A percentile compares a stretch with the other conserved stretches of the same genome.
These are phyloP conservation scores for Halcyon badia DNA, from an alignment of 2,797 vertebrate genomes.

Conservation along the genomic window DNA sequence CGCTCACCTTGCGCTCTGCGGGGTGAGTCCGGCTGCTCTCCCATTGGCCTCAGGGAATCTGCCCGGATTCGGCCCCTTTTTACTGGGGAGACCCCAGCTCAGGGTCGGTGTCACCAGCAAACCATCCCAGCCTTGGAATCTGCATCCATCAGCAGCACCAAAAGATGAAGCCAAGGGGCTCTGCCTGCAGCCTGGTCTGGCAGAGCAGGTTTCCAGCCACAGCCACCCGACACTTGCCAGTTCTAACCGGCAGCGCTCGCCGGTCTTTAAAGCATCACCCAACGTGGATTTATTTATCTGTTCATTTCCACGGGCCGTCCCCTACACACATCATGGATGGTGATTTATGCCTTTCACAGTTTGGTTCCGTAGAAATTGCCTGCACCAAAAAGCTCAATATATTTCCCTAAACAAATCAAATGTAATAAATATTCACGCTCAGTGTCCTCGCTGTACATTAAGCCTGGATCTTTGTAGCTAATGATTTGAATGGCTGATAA, in stretches of 20 bases:
- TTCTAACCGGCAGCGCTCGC: background rate
- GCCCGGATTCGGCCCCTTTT: fast-evolving
- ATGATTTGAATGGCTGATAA: constrained; percentile 57
- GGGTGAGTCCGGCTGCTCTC: background rate
- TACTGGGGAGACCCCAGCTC: background rate
- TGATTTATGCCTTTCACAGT: constrained; percentile 43
- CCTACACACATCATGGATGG: background rate
- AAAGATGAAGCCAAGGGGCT: background rate
- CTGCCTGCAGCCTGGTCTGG: background rate
- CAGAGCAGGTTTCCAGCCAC: background rate
- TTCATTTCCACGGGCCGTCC: background rate
- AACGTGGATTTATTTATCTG: background rate
- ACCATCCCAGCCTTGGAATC: background rate
- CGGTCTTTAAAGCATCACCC: background rate
- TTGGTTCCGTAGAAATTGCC: constrained; percentile 43
- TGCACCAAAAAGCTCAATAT: constrained; percentile 14
- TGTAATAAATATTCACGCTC: constrained; percentile 76
- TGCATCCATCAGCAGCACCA: background rate
- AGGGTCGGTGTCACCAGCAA: background rate
- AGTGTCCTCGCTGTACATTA: constrained; percentile 3
- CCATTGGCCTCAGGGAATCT: fast-evolving
- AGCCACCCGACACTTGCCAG: background rate
- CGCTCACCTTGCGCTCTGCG: fast-evolving
- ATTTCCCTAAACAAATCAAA: constrained; percentile 69
- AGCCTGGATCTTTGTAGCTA: constrained; percentile 39